phyloP scores from a whole-genome alignment of 1,140 invertebrate species.

The Drosophila ohnishii region DNA sequence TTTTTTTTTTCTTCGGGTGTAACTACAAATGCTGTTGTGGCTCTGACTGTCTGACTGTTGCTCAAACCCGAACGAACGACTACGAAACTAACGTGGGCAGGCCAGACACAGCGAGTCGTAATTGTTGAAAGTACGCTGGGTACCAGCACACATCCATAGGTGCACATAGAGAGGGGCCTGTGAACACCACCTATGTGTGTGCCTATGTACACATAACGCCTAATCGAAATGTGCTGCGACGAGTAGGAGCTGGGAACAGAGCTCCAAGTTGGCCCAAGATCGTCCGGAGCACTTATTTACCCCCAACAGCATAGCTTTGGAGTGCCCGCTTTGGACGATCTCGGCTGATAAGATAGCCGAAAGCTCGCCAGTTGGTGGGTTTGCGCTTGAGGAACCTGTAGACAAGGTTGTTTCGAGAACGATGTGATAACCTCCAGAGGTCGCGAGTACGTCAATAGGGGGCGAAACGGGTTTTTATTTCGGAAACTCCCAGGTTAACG shows the following conservation, averaged over 20 bases:
- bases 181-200: slow-evolving; percentile 13
- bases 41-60: slow-evolving; percentile 69
- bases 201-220: slow-evolving; percentile 57
- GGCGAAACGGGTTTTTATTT: slow-evolving; percentile 53
- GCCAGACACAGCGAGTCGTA: slow-evolving; percentile 69
- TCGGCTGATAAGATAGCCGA: slow-evolving; percentile 45
- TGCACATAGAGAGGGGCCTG: slow-evolving; percentile 29
- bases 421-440: slow-evolving; percentile 66
- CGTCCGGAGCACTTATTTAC: slow-evolving; percentile 13
- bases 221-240: slow-evolving; percentile 74
- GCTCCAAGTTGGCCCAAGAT: slow-evolving; percentile 28
- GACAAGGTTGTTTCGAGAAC: slow-evolving; percentile 64
- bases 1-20: slow-evolving; percentile 21
- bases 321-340: slow-evolving; percentile 16
- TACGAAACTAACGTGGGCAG: slow-evolving; percentile 69
- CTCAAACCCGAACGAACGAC: slow-evolving; percentile 61
- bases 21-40: slow-evolving; percentile 54
- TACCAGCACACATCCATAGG: slow-evolving; percentile 43
- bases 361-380: slow-evolving; percentile 14
- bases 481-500: slow-evolving; percentile 51
- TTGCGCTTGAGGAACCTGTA: slow-evolving; percentile 15
- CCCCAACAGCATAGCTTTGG: slow-evolving; percentile 15
- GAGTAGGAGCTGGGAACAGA: slow-evolving; percentile 54
- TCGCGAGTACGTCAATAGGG: slow-evolving; percentile 48
- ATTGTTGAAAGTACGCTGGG: slow-evolving; percentile 77